Conservation (phyloP, 37 sponge, comb jelly and placozoan species). For the Aplysina aerophoba region DNA sequence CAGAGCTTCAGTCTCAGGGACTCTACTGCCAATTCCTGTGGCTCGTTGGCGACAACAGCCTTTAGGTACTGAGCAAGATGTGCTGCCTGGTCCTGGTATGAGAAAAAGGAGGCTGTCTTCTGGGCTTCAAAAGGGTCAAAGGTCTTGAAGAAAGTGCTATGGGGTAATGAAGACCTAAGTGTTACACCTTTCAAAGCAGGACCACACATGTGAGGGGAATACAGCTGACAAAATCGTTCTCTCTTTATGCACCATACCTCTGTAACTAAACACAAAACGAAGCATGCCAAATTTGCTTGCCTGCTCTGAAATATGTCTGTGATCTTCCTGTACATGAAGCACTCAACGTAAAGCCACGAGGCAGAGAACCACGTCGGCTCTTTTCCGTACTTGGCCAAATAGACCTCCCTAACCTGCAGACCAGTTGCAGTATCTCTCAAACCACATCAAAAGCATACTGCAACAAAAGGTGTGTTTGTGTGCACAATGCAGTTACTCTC, state of each 20-base stretch:
- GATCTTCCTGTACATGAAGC: constrained; percentile 96
- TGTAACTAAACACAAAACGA: too few relatives aligned
- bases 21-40: neutral
- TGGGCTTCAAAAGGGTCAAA: constrained; percentile 86
- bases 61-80: constrained; percentile 5
- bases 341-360: constrained; percentile 97
- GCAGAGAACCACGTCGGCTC: constrained; percentile 84
- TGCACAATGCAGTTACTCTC: too few relatives aligned
- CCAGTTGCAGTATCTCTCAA: too few relatives aligned
- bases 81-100: constrained; percentile 1
- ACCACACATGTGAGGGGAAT: too few relatives aligned
- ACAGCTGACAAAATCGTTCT: too few relatives aligned
- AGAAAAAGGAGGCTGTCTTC: constrained; percentile 66
- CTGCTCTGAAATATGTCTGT: constrained; percentile 55
- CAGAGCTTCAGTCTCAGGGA: constrained; percentile 49
- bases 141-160: constrained; percentile 57
- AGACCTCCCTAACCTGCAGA: constrained; percentile 15
- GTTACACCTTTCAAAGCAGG: too few relatives aligned
- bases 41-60: neutral
- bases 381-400: constrained; percentile 37
- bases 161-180: neutral
- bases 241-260: too few relatives aligned
- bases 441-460: too few relatives aligned
- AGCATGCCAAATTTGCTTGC: too few relatives aligned
- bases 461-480: too few relatives aligned